phyloP scores from a whole-genome alignment of 2,888 invertebrate genomes.

The Argynnis bischoffii region DNA sequence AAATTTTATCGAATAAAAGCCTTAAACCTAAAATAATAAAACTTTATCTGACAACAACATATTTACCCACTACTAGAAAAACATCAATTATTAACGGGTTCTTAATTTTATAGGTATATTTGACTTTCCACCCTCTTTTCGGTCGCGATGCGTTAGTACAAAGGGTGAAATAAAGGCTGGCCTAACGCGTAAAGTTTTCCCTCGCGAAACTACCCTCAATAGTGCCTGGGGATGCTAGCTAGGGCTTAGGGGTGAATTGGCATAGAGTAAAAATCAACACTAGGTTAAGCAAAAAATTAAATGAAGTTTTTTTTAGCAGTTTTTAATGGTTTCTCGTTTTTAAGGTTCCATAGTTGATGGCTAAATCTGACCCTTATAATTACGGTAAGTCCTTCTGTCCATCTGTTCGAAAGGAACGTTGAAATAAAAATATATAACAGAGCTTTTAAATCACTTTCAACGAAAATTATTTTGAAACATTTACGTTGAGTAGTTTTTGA shows the following conservation, averaged over 20 bases:
- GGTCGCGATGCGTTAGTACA: slow-evolving; percentile 61
- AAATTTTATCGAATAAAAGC: too few species aligned
- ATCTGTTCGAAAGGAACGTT: neutral
- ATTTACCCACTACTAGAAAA: too few species aligned
- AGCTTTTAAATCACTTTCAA: neutral
- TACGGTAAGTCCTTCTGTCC: too few species aligned
- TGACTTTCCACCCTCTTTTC: slow-evolving; percentile 41
- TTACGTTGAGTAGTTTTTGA: too few species aligned
- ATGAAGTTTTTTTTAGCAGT: too few species aligned
- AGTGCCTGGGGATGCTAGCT: slow-evolving; percentile 56
- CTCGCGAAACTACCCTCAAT: slow-evolving; percentile 75
- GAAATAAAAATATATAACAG: too few species aligned
- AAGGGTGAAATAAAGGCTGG: slow-evolving; percentile 58
- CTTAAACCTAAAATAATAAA: too few species aligned
- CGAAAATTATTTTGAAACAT: neutral
- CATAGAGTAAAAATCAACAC: slow-evolving; percentile 29
- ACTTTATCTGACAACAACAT: too few species aligned
- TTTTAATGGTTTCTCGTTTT: too few species aligned
- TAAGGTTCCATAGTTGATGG: too few species aligned
- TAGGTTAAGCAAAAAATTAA: neutral
- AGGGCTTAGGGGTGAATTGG: slow-evolving; percentile 55
- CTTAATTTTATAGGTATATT: slow-evolving; percentile 36
- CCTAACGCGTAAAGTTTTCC: slow-evolving; percentile 73
- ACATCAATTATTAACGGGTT: slow-evolving; percentile 26
- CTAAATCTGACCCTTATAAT: too few species aligned